Conservation (phyloP, 2,797 vertebrate genomes). For the Macropus fuliginosus region DNA sequence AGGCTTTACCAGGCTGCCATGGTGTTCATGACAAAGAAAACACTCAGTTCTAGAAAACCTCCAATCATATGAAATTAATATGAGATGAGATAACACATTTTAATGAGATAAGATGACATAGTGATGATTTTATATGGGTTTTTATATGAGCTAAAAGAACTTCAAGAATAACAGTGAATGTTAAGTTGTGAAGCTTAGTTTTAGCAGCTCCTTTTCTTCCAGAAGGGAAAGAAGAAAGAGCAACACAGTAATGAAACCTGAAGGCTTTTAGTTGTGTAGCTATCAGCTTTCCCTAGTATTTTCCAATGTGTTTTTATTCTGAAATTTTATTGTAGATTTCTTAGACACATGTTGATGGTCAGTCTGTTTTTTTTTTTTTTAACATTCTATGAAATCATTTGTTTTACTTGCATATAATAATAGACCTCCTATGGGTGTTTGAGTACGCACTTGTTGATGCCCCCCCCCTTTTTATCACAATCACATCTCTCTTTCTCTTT, state of each 20-base stretch:
- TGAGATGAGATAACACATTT: not conserved
- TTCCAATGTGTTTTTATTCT: slow-evolving; percentile 8
- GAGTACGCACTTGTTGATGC: not conserved
- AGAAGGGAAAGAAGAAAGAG: not conserved
- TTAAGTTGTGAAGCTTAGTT: slow-evolving; percentile 54
- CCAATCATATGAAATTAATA: not conserved
- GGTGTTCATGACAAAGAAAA: not conserved
- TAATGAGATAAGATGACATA: too few relatives aligned
- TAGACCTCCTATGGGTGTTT: not conserved
- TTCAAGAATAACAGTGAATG: slow-evolving; percentile 23
- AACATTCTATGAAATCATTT: not conserved
- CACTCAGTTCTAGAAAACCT: not conserved
- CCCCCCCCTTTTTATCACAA: not conserved
- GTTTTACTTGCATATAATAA: not conserved
- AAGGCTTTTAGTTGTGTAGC: slow-evolving; percentile 43
- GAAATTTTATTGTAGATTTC: not conserved
- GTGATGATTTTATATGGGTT: not conserved
- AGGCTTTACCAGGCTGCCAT: not conserved
- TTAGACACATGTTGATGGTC: not conserved
- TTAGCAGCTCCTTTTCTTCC: slow-evolving; percentile 34
- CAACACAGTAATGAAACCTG: not conserved
- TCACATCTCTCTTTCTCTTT: not conserved
- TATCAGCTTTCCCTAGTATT: slow-evolving; percentile 11
- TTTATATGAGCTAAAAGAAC: slow-evolving; percentile 48
- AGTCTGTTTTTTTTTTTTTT: not conserved